These are phyloP conservation scores for Chiropotes sagulatus DNA, from an alignment of 2,797 vertebrate genomes.

Conservation along the genomic window DNA sequence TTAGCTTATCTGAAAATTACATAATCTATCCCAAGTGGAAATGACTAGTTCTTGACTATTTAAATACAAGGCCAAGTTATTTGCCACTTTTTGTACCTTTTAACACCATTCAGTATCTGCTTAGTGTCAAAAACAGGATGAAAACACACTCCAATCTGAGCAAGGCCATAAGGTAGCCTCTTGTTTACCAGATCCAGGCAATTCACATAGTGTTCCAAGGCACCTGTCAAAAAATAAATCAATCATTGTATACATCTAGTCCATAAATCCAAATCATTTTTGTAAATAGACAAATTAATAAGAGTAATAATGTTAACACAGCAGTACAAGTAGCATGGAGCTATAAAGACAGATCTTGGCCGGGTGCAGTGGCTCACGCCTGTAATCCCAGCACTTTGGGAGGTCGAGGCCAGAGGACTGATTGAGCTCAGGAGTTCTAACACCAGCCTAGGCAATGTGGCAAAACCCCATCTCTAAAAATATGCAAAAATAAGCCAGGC, in stretches of 20 bases:
- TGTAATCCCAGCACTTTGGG: not conserved
- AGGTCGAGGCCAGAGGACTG: not conserved
- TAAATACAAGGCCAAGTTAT: conserved; percentile 17
- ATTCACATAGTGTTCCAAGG: conserved; percentile 88
- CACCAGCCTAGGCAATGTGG: not conserved
- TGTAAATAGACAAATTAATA: not conserved
- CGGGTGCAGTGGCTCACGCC: fast-evolving
- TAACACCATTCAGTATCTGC: not conserved
- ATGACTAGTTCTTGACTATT: not conserved
- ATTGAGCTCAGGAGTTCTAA: not conserved
- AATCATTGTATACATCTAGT: not conserved
- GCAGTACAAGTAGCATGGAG: not conserved
- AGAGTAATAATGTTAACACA: not conserved
- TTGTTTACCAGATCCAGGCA: conserved; percentile 90
- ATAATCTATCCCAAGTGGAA: conserved; percentile 51
- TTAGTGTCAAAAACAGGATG: conserved; percentile 78
- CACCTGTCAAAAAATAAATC: conserved; percentile 85
- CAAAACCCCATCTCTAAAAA: not conserved
- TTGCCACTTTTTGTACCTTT: conserved; percentile 77
- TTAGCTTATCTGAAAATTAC: conserved; percentile 80
- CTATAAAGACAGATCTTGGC: not conserved
- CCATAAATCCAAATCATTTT: not conserved
- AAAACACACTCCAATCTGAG: conserved; percentile 93
- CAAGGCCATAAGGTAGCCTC: conserved; percentile 94
- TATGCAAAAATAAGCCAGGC: not conserved